Evolutionary conservation across 2,888 invertebrate species (phyloP).

Genomic region (Ferdinandea cuprea): DNA sequence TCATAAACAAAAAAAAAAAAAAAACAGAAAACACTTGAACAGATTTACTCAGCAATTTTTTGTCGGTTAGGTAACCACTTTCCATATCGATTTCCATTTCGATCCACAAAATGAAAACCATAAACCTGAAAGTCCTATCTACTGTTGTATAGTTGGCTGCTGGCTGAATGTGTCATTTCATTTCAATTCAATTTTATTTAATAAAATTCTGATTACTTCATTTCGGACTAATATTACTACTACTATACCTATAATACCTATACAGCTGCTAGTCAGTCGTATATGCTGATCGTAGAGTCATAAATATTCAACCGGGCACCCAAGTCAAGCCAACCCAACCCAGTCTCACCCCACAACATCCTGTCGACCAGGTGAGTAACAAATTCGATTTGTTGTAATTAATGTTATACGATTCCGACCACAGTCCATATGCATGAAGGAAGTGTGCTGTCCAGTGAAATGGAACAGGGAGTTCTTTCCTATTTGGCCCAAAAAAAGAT

Average conservation of each 20-base stretch:
- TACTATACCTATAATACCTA: too few relatives aligned
- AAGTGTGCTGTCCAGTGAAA: constrained; percentile 11
- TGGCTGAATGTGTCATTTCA: constrained; percentile 45
- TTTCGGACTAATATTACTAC: constrained; percentile 60
- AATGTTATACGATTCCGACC: constrained; percentile 71
- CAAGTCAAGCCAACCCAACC: constrained; percentile 11
- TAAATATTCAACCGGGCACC: constrained; percentile 72
- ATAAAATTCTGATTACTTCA: constrained; percentile 70
- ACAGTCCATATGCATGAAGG: constrained; percentile 57
- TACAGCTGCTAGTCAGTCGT: constrained; percentile 10
- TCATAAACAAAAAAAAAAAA: constrained; percentile 11
- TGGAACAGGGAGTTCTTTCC: constrained; percentile 10
- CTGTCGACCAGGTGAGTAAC: constrained; percentile 73
- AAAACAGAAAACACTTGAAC: not conserved
- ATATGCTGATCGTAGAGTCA: constrained; percentile 39
- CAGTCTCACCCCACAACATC: constrained; percentile 37
- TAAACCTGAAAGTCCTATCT: constrained; percentile 7
- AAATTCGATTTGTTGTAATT: constrained; percentile 73
- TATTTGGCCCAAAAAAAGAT: constrained; percentile 45
- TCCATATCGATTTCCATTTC: constrained; percentile 48
- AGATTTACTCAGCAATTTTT: constrained; percentile 1
- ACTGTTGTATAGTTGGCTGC: not conserved
- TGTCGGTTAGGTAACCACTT: constrained; percentile 23
- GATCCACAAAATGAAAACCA: constrained; percentile 10
- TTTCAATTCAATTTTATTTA: constrained; percentile 67